Percentiles rank a stretch among this genome's conserved stretches.
Conservation (phyloP, 2,888 invertebrate species). For the Heliconius hortense region DNA sequence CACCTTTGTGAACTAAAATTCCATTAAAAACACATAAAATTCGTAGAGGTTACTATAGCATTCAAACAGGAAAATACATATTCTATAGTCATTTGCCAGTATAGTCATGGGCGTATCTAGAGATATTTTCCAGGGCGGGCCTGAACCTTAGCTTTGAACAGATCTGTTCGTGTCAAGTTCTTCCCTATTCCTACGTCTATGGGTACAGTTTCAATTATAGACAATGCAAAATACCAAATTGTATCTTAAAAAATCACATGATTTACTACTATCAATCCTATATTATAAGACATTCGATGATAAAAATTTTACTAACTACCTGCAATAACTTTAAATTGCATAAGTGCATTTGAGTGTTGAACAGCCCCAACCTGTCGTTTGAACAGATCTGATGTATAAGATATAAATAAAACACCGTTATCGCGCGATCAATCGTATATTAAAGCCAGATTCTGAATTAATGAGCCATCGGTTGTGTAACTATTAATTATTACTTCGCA, state of each 20-base stretch:
- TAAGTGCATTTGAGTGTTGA: neutral
- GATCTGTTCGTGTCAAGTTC: no score
- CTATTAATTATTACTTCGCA: slow-evolving; percentile 20
- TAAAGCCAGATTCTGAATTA: slow-evolving; percentile 13
- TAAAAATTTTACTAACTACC: neutral
- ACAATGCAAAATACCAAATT: no score
- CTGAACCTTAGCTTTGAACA: no score
- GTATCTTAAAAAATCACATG: no score
- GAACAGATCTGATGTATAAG: neutral
- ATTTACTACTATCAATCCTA: no score
- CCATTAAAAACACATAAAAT: neutral
- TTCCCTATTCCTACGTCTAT: no score
- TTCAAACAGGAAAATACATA: neutral
- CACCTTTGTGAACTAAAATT: neutral
- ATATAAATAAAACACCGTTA: slow-evolving; percentile 3
- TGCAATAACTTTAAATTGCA: neutral
- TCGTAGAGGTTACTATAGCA: no score
- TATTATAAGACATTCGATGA: neutral
- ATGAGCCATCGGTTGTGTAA: slow-evolving; percentile 30
- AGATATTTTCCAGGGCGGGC: no score
- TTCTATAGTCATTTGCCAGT: neutral
- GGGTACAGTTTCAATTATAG: no score
- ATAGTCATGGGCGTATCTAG: no score
- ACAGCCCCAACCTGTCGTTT: neutral
- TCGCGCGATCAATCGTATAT: neutral